Evolutionary conservation across 53 echinoderm and acorn worm species (phyloP).

Genomic region (Zoroaster sp.): DNA sequence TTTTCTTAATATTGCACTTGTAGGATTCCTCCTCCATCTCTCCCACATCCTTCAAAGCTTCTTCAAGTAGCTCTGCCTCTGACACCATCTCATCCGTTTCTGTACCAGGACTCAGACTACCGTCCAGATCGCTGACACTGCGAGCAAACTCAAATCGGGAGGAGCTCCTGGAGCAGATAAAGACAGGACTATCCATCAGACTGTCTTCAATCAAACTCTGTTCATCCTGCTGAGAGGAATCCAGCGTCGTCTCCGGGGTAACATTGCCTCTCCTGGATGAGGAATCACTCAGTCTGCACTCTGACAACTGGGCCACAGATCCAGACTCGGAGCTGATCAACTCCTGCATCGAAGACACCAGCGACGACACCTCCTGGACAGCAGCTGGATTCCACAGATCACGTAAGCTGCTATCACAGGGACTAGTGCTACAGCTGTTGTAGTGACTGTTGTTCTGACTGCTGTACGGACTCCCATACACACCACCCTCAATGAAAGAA

Average conservation of each 20-base stretch:
- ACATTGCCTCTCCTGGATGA: conserved; percentile 16
- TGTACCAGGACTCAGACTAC: conserved; percentile 74
- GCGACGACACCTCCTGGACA: conserved; percentile 53
- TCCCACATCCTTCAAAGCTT: conserved; percentile 67
- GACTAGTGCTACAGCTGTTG: conserved; percentile 97
- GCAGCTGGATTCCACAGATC: conserved; percentile 86
- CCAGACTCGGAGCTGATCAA: conserved; percentile 54
- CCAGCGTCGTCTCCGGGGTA: conserved; percentile 40
- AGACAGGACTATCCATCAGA: conserved; percentile 91
- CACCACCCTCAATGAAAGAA: conserved; percentile 94
- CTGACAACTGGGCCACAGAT: not conserved
- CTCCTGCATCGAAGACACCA: conserved; percentile 57
- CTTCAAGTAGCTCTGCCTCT: conserved; percentile 88
- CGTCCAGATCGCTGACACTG: conserved; percentile 70
- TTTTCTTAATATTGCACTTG: conserved; percentile 61
- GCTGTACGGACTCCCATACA: conserved; percentile 96
- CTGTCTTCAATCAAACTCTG: conserved; percentile 94
- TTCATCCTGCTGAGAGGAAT: conserved; percentile 70
- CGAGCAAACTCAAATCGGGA: conserved; percentile 98
- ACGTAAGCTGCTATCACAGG: conserved; percentile 78
- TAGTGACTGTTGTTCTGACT: conserved; percentile 97
- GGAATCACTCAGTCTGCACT: conserved; percentile 12
- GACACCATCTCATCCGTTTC: conserved; percentile 98
- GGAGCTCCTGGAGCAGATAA: conserved; percentile 91
- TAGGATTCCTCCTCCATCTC: conserved; percentile 26